A percentile compares a stretch with the other conserved stretches of the same genome.
Evolutionary conservation across 1,140 invertebrate genomes (phyloP).

Genomic region (Pygmarrhopalites habei): DNA sequence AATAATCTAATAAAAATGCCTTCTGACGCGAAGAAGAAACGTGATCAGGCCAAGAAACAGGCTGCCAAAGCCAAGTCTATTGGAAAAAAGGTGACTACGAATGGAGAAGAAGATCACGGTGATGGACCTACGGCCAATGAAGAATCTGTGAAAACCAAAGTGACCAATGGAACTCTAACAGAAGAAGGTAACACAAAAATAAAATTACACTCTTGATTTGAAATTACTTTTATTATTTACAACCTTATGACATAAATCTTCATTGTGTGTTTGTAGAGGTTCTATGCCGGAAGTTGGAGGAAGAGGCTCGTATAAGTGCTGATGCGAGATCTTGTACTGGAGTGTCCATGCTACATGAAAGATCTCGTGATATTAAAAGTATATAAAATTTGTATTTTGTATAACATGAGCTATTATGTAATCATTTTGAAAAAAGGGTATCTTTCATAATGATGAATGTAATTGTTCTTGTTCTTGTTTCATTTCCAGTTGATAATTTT

Average conservation of each 20-base stretch:
- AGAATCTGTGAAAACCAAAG: not conserved
- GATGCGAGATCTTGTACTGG: conserved; percentile 92
- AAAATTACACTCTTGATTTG: not conserved
- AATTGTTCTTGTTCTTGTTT: too few relatives aligned
- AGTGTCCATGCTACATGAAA: conserved; percentile 85
- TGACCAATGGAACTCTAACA: conserved; percentile 40
- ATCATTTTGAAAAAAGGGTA: too few relatives aligned
- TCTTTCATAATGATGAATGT: too few relatives aligned
- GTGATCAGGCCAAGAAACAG: conserved; percentile 95
- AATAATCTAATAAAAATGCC: conserved; percentile 59
- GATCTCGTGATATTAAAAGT: conserved; percentile 93
- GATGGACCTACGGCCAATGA: conserved; percentile 15
- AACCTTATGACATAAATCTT: not conserved
- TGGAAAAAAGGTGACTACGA: conserved; percentile 47
- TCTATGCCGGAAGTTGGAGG: conserved; percentile 77
- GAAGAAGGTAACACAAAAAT: conserved; percentile 25
- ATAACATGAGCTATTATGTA: too few relatives aligned
- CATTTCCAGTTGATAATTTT: conserved; percentile 91
- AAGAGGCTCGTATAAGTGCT: conserved; percentile 81
- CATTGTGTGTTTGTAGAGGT: conserved; percentile 54
- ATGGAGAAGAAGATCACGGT: conserved; percentile 47
- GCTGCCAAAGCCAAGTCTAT: conserved; percentile 68
- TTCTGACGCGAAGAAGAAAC: conserved; percentile 93
- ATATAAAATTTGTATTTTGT: too few relatives aligned
- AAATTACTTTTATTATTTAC: not conserved